Evolutionary conservation across 2,113 vertebrate species (phyloP), one percentile per base, ranked within the genome.

Genomic region (Rhabdomys dilectus): DNA sequence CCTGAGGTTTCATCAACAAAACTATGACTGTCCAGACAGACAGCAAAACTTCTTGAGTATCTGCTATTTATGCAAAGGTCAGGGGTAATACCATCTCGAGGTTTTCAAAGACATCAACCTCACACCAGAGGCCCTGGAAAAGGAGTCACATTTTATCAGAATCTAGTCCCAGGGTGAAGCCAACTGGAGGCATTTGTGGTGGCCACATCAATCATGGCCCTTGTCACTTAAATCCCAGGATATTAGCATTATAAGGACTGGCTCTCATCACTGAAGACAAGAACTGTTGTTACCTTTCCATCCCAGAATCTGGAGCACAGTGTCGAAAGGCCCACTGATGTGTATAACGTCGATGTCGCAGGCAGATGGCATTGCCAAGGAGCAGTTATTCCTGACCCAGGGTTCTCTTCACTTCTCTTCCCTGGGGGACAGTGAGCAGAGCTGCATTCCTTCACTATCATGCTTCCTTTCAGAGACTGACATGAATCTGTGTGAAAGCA

Each of bases 391-490:
- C 82, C 36, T 62, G 96, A 90, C 42, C 53, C 75, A 48, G 39
- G 64, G n/a, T 60, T 95, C 93, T 60, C 87, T 56, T 89, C 36
- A 86, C 58, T 96, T 85, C 66, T 36, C 70, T 87, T 93, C 89
- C n/a, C 72, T 72, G 51, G 70, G 81, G 70, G 73, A 70, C 81
- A 34, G 77, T 24, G 91, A 90, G 60, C 73, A 72, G 72, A 94
- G 64, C 34, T 6, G 60, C 97, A 97, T 98, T 98, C 97, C 91
- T 96, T 88, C 78, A 91, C 96, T 98, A 97, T 97, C 97, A 93
- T 42, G 84, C 93, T 97, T 97, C 95, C 95, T 97, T 94, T 93
- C 92, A 60, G 66, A 77, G 56, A 66, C 58, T 11, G 81, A 76
- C 66, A 36, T 42, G 0, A 22, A 77, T 84, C 91, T 80, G 76